phyloP scores from a whole-genome alignment of 1,140 invertebrate genomes.

The Trinorchestia longiramus region DNA sequence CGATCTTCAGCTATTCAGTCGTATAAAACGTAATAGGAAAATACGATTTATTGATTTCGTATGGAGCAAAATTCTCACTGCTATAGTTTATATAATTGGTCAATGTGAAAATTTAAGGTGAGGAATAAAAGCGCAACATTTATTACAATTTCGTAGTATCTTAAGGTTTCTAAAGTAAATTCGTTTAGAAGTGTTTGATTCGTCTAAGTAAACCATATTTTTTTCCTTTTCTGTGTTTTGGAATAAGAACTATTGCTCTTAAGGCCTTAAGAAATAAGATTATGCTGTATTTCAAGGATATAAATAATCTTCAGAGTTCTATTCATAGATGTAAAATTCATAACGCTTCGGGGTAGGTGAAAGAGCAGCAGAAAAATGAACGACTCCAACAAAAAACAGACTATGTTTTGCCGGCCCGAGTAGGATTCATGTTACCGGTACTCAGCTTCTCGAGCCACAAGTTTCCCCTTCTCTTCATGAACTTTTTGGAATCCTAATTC shows the following conservation, averaged over 20 bases:
- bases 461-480: conserved; percentile 47
- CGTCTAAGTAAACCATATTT: not conserved
- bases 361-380: not conserved
- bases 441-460: not conserved
- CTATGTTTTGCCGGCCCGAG: not conserved
- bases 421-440: conserved; percentile 31
- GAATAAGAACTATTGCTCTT: too few species aligned
- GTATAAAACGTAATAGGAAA: not conserved
- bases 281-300: not conserved
- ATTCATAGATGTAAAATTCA: not conserved
- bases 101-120: not conserved
- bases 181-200: not conserved
- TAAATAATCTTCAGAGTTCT: not conserved
- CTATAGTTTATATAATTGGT: not conserved
- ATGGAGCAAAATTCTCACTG: not conserved
- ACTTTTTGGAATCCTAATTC: conserved; percentile 51
- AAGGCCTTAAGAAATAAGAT: not conserved
- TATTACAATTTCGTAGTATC: not conserved
- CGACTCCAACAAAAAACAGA: not conserved
- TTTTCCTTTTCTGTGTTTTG: not conserved
- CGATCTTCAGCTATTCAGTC: not conserved
- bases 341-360: not conserved
- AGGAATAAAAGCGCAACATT: not conserved
- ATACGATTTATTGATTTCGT: not conserved
- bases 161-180: not conserved